Base-by-base conservation (phyloP, 2,113 vertebrate species). In the Heterotilapia buettikoferi region DNA sequence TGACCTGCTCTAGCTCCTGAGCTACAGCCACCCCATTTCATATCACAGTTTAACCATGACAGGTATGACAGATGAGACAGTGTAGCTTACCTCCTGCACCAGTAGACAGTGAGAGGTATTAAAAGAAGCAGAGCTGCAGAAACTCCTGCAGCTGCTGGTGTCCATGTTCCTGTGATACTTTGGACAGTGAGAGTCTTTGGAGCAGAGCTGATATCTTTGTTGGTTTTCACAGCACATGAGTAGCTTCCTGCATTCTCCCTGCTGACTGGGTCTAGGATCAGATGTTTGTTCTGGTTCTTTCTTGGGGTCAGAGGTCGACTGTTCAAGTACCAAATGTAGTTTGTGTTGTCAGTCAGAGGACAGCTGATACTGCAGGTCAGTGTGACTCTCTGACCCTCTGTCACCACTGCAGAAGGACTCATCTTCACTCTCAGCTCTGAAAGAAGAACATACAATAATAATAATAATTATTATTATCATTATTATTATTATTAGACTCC, bases 361-460 rank as follows among this genome's bases (percentile, higher is more conserved):
- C 90, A 91, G 50, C 90, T 91, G 66, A 79, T 89, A 0, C 21
- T 80, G 82, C 90, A 89, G 78, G 83, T 47, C 45, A 47, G 6
- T 47, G 45, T 47, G 14, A 47, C 45, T 47, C 14, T 47, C 14
- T 47, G 45, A n/a, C 53, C 91, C 24, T 89, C 61, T 47, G 80
- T 85, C 84, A 89, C 84, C 57, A 7, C 83, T 19, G 79, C 45
- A 76, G 84, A 89, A 9, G 90, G 86, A 29, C 1, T 10, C 2
- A 89, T 45, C 12, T 50, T 18, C 81, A 92, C 88, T 13, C 5
- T 90, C 43, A 92, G 29, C 1, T 13, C 89, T 91, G 63, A 12
- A 73, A 86, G 18, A 83, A 1, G 19, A 6, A 78, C 18, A 57
- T 50, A 50, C 16, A 50, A 50, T 50, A 50, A 50, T 50, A 8